Evolutionary conservation across 2,888 invertebrate genomes (phyloP).

Genomic region (Harmothoe impar): DNA sequence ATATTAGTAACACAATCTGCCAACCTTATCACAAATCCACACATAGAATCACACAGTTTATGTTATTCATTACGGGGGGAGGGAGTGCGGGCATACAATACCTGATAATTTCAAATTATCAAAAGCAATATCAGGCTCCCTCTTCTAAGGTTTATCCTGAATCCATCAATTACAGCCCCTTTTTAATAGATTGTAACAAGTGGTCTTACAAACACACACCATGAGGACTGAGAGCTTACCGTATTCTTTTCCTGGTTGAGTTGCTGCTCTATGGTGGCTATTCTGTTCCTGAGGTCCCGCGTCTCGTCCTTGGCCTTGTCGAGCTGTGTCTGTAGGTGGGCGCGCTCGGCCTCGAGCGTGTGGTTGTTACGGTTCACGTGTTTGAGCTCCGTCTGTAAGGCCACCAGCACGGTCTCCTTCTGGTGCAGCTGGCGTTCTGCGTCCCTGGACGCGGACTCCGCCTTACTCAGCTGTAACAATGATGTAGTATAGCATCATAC

Average conservation of each 20-base stretch:
- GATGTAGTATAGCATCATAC: neutral
- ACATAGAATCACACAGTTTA: no score
- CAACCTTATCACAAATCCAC: no score
- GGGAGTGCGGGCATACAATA: no score
- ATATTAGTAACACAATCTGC: no score
- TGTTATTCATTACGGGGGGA: no score
- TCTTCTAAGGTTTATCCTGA: no score
- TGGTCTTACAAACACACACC: no score
- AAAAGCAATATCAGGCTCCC: no score
- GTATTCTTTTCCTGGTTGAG: conserved; percentile 72
- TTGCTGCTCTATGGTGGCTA: conserved; percentile 73
- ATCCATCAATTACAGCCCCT: no score
- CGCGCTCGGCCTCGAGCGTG: conserved; percentile 72
- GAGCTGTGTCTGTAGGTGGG: conserved; percentile 72
- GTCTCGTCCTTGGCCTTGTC: conserved; percentile 75
- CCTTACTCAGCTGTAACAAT: conserved; percentile 73
- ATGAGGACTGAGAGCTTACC: no score
- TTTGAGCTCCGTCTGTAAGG: conserved; percentile 73
- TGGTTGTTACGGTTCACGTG: conserved; percentile 69
- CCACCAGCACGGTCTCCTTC: conserved; percentile 73
- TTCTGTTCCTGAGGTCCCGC: conserved; percentile 72
- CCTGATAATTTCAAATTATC: no score
- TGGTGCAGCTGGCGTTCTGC: conserved; percentile 71
- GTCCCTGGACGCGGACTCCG: conserved; percentile 71
- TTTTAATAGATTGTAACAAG: no score